Percentiles rank a stretch among this genome's conserved stretches.
Conservation (phyloP, 2,113 vertebrate genomes). For the Anguilla japonica region DNA sequence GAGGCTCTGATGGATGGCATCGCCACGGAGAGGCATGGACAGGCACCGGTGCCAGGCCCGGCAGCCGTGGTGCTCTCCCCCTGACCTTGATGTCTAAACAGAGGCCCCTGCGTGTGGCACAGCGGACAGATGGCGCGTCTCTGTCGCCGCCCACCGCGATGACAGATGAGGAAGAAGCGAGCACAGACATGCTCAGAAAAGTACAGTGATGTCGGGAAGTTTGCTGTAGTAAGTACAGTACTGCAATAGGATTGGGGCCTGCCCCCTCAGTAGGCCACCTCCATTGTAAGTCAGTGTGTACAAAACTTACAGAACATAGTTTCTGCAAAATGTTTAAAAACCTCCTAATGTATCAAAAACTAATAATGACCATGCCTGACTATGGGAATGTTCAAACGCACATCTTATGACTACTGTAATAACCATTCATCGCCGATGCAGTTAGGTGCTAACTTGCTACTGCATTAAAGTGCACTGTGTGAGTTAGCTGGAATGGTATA, state of each 20-base stretch:
- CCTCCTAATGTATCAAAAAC: background rate
- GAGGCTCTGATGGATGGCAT: constrained; percentile 40
- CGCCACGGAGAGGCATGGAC: constrained; percentile 24
- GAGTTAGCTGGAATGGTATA: background rate
- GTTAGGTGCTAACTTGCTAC: too few species aligned
- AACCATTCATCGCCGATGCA: background rate
- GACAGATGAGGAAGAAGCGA: constrained; percentile 61
- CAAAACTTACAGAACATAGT: background rate
- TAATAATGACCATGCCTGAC: background rate
- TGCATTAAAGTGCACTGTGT: background rate
- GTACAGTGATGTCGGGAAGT: constrained; percentile 16
- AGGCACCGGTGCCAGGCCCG: constrained; percentile 36
- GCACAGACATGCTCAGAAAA: constrained; percentile 28
- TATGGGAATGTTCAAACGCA: background rate
- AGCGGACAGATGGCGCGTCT: constrained; percentile 68
- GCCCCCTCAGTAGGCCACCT: background rate
- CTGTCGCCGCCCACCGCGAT: constrained; percentile 59
- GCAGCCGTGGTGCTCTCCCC: constrained; percentile 30
- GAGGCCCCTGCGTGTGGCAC: constrained; percentile 43
- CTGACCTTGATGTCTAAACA: constrained; percentile 39
- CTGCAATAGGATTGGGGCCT: background rate
- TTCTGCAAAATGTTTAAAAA: background rate
- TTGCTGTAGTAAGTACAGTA: background rate
- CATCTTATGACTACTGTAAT: background rate
- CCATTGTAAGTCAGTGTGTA: too few species aligned